Base-by-base conservation (phyloP, 1,140 invertebrate species). In the Magallana gigas region DNA sequence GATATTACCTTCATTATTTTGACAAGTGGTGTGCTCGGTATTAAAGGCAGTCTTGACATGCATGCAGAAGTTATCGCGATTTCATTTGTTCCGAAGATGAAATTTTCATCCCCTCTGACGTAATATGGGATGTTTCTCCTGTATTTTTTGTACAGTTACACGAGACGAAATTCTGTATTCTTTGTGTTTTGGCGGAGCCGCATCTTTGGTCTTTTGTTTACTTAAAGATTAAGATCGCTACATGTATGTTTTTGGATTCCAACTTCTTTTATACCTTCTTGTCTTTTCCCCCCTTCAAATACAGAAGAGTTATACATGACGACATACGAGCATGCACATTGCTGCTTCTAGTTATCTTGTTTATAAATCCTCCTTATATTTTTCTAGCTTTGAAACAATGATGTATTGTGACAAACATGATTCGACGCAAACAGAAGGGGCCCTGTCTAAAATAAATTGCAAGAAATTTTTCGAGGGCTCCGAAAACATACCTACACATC, bases 1-100 rank as follows among this genome's bases (percentile, higher is more conserved):
- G 23, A 76, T 76, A 76, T 76, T 76, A 29, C 68, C 68, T 76
- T 76, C 68, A 29, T 76, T 76, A 76, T 76, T 76, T 29, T 76
- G 68, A 76, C 68, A 29, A 76, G 68, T 76, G 68, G 68, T 23
- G 68, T 71, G 68, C 23, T 29, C 23, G 3, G 36, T 48, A 48
- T 29, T 76, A 29, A 12, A 18, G 68, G 68, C 68, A 76, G 68
- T 76, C 36, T 76, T 76, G 68, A 76, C 68, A 76, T 29, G 68
- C 68, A 76, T 29, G 23, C 36, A 76, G 23, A 76, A 8, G 36
- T 76, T 76, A 76, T 76, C 68, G 68, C 68, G 23, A 76, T 29
- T 12, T 76, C 23, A 76, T 76, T 76, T 76, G 68, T 76, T 76
- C 14, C 68, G 12, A 23, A 29, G 14, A 76, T 36, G 68, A 36